Evolutionary conservation across 2,113 vertebrate genomes (phyloP), one percentile per base, ranked within the genome.

Genomic region (Macquaria australasica): DNA sequence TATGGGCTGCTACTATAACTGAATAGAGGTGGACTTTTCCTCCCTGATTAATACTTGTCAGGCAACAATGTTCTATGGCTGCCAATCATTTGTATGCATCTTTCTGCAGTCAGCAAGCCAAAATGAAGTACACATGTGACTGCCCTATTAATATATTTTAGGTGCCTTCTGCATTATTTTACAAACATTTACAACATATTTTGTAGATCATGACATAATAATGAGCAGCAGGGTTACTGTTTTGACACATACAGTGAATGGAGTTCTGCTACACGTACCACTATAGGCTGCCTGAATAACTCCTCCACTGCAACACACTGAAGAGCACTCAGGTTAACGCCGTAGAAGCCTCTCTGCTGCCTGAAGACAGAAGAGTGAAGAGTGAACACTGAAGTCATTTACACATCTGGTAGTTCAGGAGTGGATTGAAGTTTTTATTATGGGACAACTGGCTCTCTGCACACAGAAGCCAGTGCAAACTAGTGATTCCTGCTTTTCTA

Each of bases 261-360:
- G 2, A 12, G 39, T 43, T 45, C 3, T 21, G 9, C 3, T 28
- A 0, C 10, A 89, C 92, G 86, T 77, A 97, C 96, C 81, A 96
- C 94, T 43, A 96, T 78, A 5, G 96, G 96, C 90, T 97, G 96
- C 68, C 66, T 88, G 89, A 96, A 97, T 73, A 95, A 96, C 73
- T 97, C 96, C 0, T 96, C 95, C 74, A 95, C 87, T 1, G 93
- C 94, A 20, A 93, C 87, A 23, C 51, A 87, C 72, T 80, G 92
- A 20, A 97, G 95, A 74, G 94, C 92, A 34, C 93, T 95, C 79
- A 97, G 90, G 84, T 95, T 95, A 41, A 97, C 92, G 0, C 95
- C 94, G 43, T 94, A 96, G 94, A 97, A 96, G 75, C 85, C 94
- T 16, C 94, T 93, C 87, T 97, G 96, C 79, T 95, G 95, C 96